Evolutionary conservation across 2,888 invertebrate species (phyloP), one percentile per base, ranked within the genome.

Genomic region (Stratiomys singularior): DNA sequence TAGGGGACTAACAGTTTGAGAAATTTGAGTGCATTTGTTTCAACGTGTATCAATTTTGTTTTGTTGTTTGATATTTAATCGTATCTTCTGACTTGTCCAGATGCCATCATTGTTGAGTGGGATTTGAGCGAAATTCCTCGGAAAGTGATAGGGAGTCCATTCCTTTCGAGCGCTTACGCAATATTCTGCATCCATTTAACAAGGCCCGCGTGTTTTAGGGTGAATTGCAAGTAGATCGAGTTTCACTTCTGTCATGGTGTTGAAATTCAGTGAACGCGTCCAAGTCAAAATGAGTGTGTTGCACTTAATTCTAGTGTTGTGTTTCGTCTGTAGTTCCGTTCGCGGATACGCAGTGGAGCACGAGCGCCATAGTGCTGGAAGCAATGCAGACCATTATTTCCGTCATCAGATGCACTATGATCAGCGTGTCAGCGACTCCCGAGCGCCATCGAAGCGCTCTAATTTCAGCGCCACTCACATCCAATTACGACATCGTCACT

Each of bases 341-440:
- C 37, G 25, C 3, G 76, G 76, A 15, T 76, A 58, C 64, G 13
- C 64, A 5, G 27, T 25, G 1, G 64, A 76, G 18, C 74, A 37
- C 15, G 58, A 72, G 27, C 71, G 28, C 27, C 52, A 28, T 28
- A 28, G 27, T 56, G 66, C 15, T 18, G 60, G 60, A 13, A 60
- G 21, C 30, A 52, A 9, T 47, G 47, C 30, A n/a, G 76, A 76
- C 67, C 84, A 83, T 81, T 82, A 82, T 37, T 81, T 83, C 60
- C 82, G 83, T 44, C 84, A 84, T 79, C 82, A 60, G 23, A 82
- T 60, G 21, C 83, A 84, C 76, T 82, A 83, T 69, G 82, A 81
- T 78, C 83, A 83, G 76, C 83, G 83, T 74, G 81, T 81, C 46
- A 81, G 80, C 76, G 81, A 81, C 77, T 81, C 82, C 13, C 81